Conservation (phyloP, 2,113 vertebrate species). For the Heliornis fulica region DNA sequence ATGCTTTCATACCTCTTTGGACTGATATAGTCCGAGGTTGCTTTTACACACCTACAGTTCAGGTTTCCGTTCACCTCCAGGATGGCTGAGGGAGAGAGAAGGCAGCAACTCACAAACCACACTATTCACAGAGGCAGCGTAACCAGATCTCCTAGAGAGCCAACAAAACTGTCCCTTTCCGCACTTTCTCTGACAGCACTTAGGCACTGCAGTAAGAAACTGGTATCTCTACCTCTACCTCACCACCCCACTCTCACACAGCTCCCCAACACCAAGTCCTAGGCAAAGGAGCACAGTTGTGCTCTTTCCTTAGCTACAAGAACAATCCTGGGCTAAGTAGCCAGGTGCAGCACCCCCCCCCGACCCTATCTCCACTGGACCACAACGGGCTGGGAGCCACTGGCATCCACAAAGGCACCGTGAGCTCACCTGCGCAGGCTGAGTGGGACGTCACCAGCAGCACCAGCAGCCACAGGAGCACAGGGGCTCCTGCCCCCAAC, state of each 20-base stretch:
- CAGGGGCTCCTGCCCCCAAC: not conserved
- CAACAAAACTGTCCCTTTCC: not conserved
- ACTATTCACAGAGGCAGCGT: fast-evolving
- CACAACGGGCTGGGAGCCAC: not conserved
- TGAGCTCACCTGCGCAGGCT: not conserved
- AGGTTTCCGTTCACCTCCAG: slow-evolving; percentile 58
- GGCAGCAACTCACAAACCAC: fast-evolving
- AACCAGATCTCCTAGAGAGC: fast-evolving
- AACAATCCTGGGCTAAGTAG: not conserved
- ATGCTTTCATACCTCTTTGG: not conserved
- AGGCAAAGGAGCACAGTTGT: fast-evolving
- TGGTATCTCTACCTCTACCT: fast-evolving
- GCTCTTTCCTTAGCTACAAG: not conserved
- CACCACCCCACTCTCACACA: fast-evolving
- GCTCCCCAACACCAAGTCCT: not conserved
- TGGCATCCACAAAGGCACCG: not conserved
- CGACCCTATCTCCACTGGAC: too few species aligned
- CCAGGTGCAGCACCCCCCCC: not conserved
- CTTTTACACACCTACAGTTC: slow-evolving; percentile 58
- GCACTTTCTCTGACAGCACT: fast-evolving
- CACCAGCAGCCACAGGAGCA: not conserved
- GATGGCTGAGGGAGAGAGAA: slow-evolving; percentile 58
- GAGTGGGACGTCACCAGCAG: not conserved
- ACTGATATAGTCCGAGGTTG: not conserved
- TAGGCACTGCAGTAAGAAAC: fast-evolving